Conservation (phyloP, 2,113 vertebrate genomes). For the Sarotherodon lohbergeri region DNA sequence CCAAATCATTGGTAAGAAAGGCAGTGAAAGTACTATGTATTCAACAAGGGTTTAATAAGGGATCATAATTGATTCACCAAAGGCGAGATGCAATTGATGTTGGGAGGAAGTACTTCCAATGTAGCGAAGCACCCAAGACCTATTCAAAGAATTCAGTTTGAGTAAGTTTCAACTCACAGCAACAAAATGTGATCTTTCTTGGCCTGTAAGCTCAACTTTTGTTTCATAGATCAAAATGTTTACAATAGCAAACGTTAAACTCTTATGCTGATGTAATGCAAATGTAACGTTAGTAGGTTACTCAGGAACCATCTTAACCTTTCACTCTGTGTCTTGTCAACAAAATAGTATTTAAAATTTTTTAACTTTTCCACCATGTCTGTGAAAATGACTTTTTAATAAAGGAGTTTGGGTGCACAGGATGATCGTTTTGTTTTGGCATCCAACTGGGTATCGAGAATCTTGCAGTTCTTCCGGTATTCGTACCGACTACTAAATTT, state of each 20-base stretch:
- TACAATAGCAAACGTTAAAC: not conserved
- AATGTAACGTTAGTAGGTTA: not conserved
- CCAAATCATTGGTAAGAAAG: not conserved
- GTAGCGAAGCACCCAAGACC: not conserved
- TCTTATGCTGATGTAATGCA: not conserved
- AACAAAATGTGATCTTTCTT: not conserved
- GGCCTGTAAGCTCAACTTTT: not conserved
- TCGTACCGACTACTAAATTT: not conserved
- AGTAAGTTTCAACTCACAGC: not conserved
- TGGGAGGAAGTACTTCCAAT: not conserved
- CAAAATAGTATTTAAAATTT: not conserved
- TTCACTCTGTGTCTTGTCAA: not conserved
- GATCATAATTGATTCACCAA: not conserved
- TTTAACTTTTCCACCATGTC: not conserved
- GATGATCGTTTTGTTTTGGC: not conserved
- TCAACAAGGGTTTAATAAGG: not conserved
- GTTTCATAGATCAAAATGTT: not conserved
- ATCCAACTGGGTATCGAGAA: not conserved
- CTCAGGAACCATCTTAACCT: not conserved
- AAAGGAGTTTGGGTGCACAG: not conserved
- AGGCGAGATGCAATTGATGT: not conserved
- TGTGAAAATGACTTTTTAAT: not conserved
- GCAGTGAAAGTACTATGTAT: fast-evolving
- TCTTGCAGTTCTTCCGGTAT: not conserved
- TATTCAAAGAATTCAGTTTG: not conserved